Percentiles rank a stretch among this genome's conserved stretches.
Evolutionary conservation across 2,888 invertebrate genomes (phyloP).

Genomic region (Anaspis maculata): DNA sequence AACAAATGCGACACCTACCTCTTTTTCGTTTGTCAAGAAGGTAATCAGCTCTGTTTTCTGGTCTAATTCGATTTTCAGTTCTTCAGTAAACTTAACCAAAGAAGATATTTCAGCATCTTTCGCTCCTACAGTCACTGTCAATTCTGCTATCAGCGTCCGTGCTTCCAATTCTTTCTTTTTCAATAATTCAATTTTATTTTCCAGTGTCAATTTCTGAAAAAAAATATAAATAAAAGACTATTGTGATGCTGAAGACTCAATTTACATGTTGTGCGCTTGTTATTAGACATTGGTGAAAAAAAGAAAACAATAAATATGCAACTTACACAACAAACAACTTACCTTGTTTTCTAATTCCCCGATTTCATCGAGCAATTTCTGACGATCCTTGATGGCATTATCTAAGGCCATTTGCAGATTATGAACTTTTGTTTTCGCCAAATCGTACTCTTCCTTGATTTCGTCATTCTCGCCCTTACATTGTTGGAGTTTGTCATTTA

Average conservation of each 20-base stretch:
- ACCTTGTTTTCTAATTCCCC: conserved; percentile 11
- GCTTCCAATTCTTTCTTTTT: conserved; percentile 17
- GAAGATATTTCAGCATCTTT: conserved; percentile 23
- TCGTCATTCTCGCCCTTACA: conserved; percentile 19
- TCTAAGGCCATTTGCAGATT: conserved; percentile 21
- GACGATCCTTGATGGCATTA: conserved; percentile 22
- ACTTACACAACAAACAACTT: no score
- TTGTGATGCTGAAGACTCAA: no score
- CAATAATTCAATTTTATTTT: conserved; percentile 19
- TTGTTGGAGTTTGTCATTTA: background rate
- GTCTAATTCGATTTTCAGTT: conserved; percentile 17
- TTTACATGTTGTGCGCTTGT: no score
- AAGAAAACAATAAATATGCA: conserved; percentile 1
- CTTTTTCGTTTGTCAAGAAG: conserved; percentile 23
- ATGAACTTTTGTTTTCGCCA: conserved; percentile 21
- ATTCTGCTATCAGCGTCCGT: conserved; percentile 18
- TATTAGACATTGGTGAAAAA: no score
- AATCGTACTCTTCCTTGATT: conserved; percentile 20
- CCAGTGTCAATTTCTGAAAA: conserved; percentile 22
- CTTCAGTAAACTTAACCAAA: conserved; percentile 19
- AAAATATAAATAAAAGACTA: background rate
- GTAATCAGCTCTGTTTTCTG: conserved; percentile 22
- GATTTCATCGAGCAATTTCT: conserved; percentile 9
- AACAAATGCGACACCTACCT: no score
- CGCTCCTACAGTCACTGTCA: conserved; percentile 19